Evolutionary conservation across 2,888 invertebrate genomes (phyloP), one percentile per base, ranked within the genome.

Genomic region (Cheilosia scutellata): DNA sequence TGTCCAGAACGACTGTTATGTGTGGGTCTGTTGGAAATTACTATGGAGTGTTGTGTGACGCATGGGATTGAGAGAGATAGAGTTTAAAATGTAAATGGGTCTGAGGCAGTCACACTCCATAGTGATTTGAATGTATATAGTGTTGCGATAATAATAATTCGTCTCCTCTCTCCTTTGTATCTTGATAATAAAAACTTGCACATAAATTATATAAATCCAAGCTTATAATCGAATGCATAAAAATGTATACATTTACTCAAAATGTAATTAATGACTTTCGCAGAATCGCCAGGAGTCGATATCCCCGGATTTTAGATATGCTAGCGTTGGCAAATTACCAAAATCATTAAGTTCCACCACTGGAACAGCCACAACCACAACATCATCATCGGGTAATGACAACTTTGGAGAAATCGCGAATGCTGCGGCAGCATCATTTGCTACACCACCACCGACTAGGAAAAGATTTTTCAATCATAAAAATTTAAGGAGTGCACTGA

Each of bases 381-480:
- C 87, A 88, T 77, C 88, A 87, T 93, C 93, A 88, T 87, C 76
- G 20, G 76, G 88, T 80, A 89, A 88, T 62, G 89, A 90, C 77
- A 88, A 89, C 87, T 91, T 90, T 70, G 87, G 90, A 87, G 93
- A 93, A 92, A 94, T 93, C 91, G 89, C 90, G 60, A 87, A 75
- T 71, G 60, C 79, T 51, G 94, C 95, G 94, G 94, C 94, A 27
- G 94, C 96, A 91, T 96, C 96, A 93, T 97, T 96, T 90, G 96
- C 97, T 57, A 97, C 97, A 62, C 97, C 97, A 57, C 96, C 96
- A 0, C 94, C 94, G 86, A 94, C 96, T 89, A 95, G 96, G 92
- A 95, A 96, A 92, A 91, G 97, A 93, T 96, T 97, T 93, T 94
- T 96, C 57, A 96, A 96, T 89, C 96, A 97, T 9, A 96, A 96